Evolutionary conservation across 1,140 invertebrate species (phyloP), one percentile per base, ranked within the genome.

Genomic region (Aphidius gifuensis): DNA sequence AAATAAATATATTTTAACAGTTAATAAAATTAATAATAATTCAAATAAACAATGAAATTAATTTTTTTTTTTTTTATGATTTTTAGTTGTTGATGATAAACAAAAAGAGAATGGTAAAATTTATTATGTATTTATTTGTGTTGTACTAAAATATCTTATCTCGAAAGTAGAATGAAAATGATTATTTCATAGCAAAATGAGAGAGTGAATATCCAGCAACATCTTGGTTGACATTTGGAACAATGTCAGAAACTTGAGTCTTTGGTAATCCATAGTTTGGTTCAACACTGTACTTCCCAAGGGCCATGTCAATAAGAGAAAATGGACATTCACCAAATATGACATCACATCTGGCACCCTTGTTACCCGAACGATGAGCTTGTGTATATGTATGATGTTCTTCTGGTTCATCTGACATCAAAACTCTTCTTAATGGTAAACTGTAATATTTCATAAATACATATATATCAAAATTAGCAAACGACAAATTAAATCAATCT

Each of bases 231-330:
- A 32, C 23, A 32, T 32, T 32, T 32, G 23, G 23, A 32, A 32
- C 44, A 62, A 21, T 43, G 43, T 61, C 9, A 23, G 49, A 40
- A 60, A 44, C 9, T 45, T 59, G 64, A 42, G 58, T 55, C 47
- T 32, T 48, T 23, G 62, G 40, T 50, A 39, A 57, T 23, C 53
- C 32, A 48, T 44, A 48, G 43, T 57, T 40, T 45, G 11, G 47
- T 78, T 75, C 11, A 80, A 6, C 80, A 66, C 85, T 85, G 71
- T 90, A 90, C 75, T 86, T 86, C 32, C 88, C 89, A 65, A 89
- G 81, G 21, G 87, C 87, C 77, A 89, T 83, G 77, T 90, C 88
- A 58, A 91, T 83, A 61, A 91, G 74, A 8, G 89, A 90, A 61
- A 91, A 83, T n/a, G 85, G 83, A 73, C 89, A 91, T 55, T 71